Evolutionary conservation across 2,888 invertebrate genomes (phyloP), one percentile per base, ranked within the genome.

Genomic region (Papilio elwesi): DNA sequence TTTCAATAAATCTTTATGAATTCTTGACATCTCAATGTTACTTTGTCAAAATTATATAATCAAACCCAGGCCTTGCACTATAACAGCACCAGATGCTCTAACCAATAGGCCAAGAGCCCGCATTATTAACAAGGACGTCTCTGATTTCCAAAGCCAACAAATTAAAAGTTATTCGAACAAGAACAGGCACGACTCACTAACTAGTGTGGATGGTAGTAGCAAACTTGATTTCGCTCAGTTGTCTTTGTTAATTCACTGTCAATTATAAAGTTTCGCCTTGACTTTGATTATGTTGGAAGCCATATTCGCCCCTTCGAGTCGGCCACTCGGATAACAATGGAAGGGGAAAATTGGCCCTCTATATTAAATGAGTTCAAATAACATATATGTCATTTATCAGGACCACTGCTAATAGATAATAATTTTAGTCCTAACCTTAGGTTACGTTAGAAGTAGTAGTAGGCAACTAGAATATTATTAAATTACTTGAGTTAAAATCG

Each of bases 251-350:
- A 55, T 55, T 55, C 26, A 12, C 26, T 55, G 16, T 55, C 55
- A 55, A 55, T 55, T 55, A 55, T 55, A 55, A 55, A 55, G 55
- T 55, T 53, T 26, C 55, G 55, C 26, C 26, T 55, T 26, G 55
- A 10, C 55, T 55, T 55, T 55, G 55, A 55, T 55, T 55, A 12
- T 55, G 26, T 55, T 55, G 16, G 16, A 55, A 55, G 55, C 55
- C 55, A 55, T 55, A 55, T 55, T 16, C 11, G 4, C 16, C 16
- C 53, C 10, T 15, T 53, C 11, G 53, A 53, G 10, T 53, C 53
- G 53, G 16, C 53, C 16, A 10, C 53, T 53, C 11, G 53, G 10
- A 53, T 15, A 53, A 9, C 16, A 9, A n/a, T 52, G 9, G 52
- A 8, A 15, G n/a, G n/a, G 52, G 53, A 0, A 10, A 4, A 15